Evolutionary conservation across 2,888 invertebrate genomes (phyloP), one percentile per base, ranked within the genome.

Genomic region (Pinctada fucata): DNA sequence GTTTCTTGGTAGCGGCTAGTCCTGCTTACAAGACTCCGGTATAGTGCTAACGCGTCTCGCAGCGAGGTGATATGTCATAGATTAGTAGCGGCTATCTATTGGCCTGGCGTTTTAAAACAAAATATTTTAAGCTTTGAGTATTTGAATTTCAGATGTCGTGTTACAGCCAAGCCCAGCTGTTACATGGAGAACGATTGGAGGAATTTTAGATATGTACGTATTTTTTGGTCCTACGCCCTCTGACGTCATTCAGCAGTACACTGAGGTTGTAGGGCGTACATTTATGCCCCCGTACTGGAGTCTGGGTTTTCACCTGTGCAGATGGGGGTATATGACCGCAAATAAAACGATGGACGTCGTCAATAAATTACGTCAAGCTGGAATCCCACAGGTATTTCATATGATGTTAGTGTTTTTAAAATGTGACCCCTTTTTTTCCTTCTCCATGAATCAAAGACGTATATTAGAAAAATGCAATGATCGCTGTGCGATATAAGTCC

Each of bases 291-390:
- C 90, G 31, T 90, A 96, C 90, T 97, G 97, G 97, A 94, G 95
- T 3, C 93, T 97, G 0, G 97, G 97, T 0, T 97, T 96, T 91
- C 97, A 97, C 93, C 93, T 97, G 64, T 96, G 96, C 94, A 94
- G 95, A 94, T 95, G 85, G 84, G 91, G 90, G 10, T 89, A 87
- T 79, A 83, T 83, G 65, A 85, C 85, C 64, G 86, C 84, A 2
- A 83, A 83, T 65, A 84, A 83, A n/a, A 87, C 89, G 8, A 73
- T 86, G 75, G 83, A 73, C 3, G 84, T 88, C 3, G 85, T 85
- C 5, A 75, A 88, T 51, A 84, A 86, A 74, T 82, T 86, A 1
- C 79, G 84, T 48, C 76, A 81, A 49, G 86, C 83, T 10, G 86
- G 85, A 13, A 87, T 89, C 50, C 89, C 89, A 2, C 58, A 58